Evolutionary conservation across 2,888 invertebrate genomes (phyloP).

Genomic region (Drosophila longiperda): DNA sequence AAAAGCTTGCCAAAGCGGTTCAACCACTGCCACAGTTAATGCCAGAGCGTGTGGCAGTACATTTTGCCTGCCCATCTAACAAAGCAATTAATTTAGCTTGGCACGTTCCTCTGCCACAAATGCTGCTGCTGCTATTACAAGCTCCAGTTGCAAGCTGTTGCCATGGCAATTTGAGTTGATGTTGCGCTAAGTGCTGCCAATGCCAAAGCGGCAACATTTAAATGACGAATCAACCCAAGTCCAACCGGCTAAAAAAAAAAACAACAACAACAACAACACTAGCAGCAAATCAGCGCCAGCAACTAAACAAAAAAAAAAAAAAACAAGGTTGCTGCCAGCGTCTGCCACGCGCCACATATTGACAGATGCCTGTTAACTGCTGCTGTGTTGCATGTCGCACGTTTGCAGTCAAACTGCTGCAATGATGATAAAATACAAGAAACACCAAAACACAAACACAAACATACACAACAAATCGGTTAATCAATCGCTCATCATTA

Average conservation of each 20-base stretch:
- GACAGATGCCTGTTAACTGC: constrained; percentile 46
- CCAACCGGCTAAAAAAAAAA: constrained; percentile 49
- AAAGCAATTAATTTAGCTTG: constrained; percentile 78
- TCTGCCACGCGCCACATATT: constrained; percentile 52
- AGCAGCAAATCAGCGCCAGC: constrained; percentile 3
- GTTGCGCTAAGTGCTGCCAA: constrained; percentile 77
- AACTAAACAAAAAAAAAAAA: constrained; percentile 20
- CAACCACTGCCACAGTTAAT: constrained; percentile 19
- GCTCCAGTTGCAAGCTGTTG: constrained; percentile 8
- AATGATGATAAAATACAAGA: constrained; percentile 1
- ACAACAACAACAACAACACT: constrained; percentile 25
- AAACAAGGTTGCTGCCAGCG: constrained; percentile 11
- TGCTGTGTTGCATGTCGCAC: constrained; percentile 20
- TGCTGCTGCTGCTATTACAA: constrained; percentile 5
- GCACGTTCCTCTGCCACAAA: constrained; percentile 65
- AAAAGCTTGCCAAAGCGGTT: constrained; percentile 69
- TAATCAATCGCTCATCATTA: constrained; percentile 30
- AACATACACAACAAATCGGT: constrained; percentile 24
- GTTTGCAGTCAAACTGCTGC: constrained; percentile 9
- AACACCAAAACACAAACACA: constrained; percentile 10
- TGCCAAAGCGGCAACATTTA: constrained; percentile 64
- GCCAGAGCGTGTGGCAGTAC: constrained; percentile 27
- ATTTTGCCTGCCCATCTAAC: constrained; percentile 65
- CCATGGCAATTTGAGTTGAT: constrained; percentile 71
- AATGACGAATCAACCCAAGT: constrained; percentile 76